These are phyloP conservation scores for Darevskia nairensis DNA, from an alignment of 2,797 vertebrate species.

Conservation along the genomic window DNA sequence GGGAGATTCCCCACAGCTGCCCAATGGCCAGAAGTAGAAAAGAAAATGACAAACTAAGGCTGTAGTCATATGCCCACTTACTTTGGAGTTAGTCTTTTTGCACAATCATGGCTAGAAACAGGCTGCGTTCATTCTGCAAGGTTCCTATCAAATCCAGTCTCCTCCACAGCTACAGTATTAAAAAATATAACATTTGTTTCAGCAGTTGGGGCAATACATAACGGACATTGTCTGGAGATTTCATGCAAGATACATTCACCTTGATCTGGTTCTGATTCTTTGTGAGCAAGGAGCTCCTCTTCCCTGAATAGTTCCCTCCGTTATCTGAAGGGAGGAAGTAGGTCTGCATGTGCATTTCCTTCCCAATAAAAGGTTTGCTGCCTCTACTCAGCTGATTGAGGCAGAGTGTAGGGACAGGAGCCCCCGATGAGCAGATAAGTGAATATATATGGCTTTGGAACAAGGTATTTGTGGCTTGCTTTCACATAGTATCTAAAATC, in stretches of 20 bases:
- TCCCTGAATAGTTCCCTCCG: not conserved
- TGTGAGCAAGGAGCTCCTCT: not conserved
- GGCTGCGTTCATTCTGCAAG: not conserved
- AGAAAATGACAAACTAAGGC: not conserved
- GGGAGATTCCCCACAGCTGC: too few relatives aligned
- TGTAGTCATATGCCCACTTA: not conserved
- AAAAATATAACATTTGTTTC: not conserved
- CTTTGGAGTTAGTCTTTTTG: not conserved
- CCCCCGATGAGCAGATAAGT: not conserved
- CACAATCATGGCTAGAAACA: not conserved
- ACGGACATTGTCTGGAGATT: not conserved
- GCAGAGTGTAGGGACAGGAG: not conserved
- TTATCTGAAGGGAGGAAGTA: not conserved
- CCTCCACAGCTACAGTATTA: not conserved
- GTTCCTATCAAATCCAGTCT: not conserved
- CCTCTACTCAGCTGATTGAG: not conserved
- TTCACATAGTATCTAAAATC: not conserved
- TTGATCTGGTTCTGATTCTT: not conserved
- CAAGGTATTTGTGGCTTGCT: too few relatives aligned
- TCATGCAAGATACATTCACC: not conserved
- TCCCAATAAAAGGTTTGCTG: not conserved
- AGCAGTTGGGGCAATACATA: not conserved
- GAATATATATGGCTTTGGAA: not conserved
- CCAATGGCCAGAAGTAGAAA: not conserved
- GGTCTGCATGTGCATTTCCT: not conserved